Evolutionary conservation across 2,888 invertebrate genomes (phyloP).

Genomic region (Trissoscelio sp.): DNA sequence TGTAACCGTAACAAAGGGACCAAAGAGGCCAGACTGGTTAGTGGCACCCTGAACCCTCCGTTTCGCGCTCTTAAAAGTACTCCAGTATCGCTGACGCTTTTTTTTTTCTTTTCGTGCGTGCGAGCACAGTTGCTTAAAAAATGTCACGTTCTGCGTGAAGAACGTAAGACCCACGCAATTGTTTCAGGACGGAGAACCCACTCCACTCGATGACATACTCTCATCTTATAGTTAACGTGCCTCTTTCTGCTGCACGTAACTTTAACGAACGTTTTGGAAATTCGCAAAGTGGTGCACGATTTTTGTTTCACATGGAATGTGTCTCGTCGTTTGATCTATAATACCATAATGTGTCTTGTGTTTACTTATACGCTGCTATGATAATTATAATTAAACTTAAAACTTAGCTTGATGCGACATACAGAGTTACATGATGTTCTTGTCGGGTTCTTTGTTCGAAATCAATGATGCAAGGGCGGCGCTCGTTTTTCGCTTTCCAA

Average conservation of each 20-base stretch:
- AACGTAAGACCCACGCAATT: constrained; percentile 48
- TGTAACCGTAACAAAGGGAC: constrained; percentile 56
- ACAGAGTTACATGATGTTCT: neutral
- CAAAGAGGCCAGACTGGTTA: constrained; percentile 34
- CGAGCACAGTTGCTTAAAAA: constrained; percentile 64
- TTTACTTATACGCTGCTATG: constrained; percentile 8
- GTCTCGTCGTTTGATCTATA: constrained; percentile 11
- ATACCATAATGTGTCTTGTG: neutral
- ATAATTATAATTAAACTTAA: constrained; percentile 33
- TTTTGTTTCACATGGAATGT: neutral
- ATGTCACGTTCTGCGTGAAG: constrained; percentile 68
- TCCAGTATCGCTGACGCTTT: constrained; percentile 70
- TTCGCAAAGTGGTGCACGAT: neutral
- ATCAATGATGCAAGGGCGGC: neutral
- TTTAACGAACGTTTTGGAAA: constrained; percentile 70
- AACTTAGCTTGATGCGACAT: neutral
- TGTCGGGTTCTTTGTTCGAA: neutral
- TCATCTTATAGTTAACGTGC: constrained; percentile 42
- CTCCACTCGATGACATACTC: constrained; percentile 69
- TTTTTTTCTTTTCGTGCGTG: constrained; percentile 29
- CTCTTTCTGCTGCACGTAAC: constrained; percentile 32
- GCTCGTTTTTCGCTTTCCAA: too few relatives aligned
- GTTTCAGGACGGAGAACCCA: constrained; percentile 60
- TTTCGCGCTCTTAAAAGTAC: constrained; percentile 54
- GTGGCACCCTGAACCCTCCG: constrained; percentile 9